Evolutionary conservation across 2,797 vertebrate species (phyloP), one percentile per base, ranked within the genome.

Genomic region (Allobates femoralis): DNA sequence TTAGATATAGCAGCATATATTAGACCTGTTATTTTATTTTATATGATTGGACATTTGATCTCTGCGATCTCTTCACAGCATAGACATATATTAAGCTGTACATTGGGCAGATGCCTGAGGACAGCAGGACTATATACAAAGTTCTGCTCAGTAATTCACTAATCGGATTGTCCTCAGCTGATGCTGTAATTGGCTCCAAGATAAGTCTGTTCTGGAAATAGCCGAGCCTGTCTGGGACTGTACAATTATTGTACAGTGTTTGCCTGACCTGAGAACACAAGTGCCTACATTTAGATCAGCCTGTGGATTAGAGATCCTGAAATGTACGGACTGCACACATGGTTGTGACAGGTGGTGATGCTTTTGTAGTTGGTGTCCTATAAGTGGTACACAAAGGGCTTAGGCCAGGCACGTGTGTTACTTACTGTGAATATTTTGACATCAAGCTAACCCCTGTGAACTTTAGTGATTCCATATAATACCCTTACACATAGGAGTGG

Each of bases 191-290:
- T 84, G 66, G 86, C 67, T 84, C 11, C 55, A 84, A 64, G 41
- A 78, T 87, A 73, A 87, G 46, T 51, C 86, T 87, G 26, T 26
- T 12, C 86, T 87, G 56, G 30, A 79, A 87, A 87, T 87, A 87
- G 81, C 81, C 23, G n/a, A 56, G 28, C 60, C 74, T 73, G 86
- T 79, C 86, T 79, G 76, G 86, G 28, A 69, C 74, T 28, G 10
- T 37, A 2, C 19, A 71, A 2, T 73, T 73, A 41, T 73, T 21
- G 69, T 7, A 23, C 34, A 71, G 32, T 8, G 32, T 73, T 73
- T 41, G 21, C 69, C 21, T 46, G 37, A 46, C 34, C 69, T 46
- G 69, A 73, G 18, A 73, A 46, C 67, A 69, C 67, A 37, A 69
- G 32, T 11, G 19, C 19, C 67, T 41, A 41, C 69, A 73, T 73